A percentile compares a stretch with the other conserved stretches of the same genome.
Conservation (phyloP, 1,140 invertebrate species). For the Trypoxylus dichotomus region DNA sequence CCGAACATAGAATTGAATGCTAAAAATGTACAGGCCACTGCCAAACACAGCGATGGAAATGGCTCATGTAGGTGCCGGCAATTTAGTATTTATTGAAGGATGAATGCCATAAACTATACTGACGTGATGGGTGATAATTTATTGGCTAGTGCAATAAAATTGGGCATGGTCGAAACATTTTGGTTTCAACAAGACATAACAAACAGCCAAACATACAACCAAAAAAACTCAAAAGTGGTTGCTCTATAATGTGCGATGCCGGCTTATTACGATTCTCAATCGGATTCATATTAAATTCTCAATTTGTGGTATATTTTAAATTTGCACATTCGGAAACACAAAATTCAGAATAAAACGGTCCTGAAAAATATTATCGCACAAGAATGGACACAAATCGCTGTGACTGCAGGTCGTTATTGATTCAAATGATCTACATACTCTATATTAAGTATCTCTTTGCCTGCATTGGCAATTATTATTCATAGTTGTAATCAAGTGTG, state of each 20-base stretch:
- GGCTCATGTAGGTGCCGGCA: too few relatives aligned
- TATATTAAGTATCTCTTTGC: slow-evolving; percentile 34
- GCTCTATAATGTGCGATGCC: too few relatives aligned
- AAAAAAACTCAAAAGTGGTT: not conserved
- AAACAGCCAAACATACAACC: not conserved
- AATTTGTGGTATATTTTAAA: not conserved
- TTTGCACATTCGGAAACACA: not conserved
- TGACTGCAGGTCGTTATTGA: slow-evolving; percentile 37
- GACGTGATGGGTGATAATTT: too few relatives aligned
- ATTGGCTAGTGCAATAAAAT: not conserved
- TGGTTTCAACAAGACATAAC: not conserved
- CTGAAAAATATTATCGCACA: slow-evolving; percentile 33
- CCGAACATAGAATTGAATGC: too few relatives aligned
- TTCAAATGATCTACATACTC: slow-evolving; percentile 40
- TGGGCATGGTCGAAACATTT: not conserved
- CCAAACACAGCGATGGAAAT: too few relatives aligned
- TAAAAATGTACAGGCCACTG: too few relatives aligned
- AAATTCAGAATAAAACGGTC: not conserved
- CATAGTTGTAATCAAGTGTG: too few relatives aligned
- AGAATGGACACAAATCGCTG: slow-evolving; percentile 40
- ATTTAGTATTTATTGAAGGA: too few relatives aligned
- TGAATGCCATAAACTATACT: too few relatives aligned
- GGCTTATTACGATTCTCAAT: not conserved
- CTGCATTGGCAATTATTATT: too few relatives aligned
- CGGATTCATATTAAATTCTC: not conserved